These are phyloP conservation scores for Hirtodrosophila alboralis DNA, from an alignment of 2,888 invertebrate genomes.

Conservation along the genomic window DNA sequence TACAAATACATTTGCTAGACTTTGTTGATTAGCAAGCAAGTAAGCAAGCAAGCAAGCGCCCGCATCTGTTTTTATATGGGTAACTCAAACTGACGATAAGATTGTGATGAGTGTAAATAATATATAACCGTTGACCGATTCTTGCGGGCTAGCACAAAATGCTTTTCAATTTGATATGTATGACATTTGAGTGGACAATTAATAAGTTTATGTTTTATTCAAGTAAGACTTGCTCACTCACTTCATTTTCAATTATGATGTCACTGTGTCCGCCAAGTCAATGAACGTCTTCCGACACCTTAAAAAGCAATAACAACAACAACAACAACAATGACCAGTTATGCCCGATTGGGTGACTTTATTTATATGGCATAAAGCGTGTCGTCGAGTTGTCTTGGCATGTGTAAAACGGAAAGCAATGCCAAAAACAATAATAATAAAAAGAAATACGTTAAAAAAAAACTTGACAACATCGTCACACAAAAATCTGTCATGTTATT, in stretches of 20 bases:
- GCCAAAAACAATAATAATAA: conserved; percentile 37
- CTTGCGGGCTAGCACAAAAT: conserved; percentile 13
- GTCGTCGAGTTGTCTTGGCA: conserved; percentile 54
- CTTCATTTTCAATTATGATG: conserved; percentile 68
- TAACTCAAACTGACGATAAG: conserved; percentile 39
- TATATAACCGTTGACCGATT: conserved; percentile 19
- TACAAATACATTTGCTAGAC: conserved; percentile 24
- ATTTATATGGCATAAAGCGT: conserved; percentile 50
- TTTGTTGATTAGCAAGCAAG: conserved; percentile 51
- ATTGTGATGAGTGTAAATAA: conserved; percentile 32
- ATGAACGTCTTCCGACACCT: conserved; percentile 75
- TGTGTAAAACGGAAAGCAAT: conserved; percentile 50
- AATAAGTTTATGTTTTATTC: conserved; percentile 21
- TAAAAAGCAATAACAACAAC: conserved; percentile 42
- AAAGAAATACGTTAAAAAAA: conserved; percentile 4
- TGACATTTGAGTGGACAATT: conserved; percentile 37
- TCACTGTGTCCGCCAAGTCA: conserved; percentile 62
- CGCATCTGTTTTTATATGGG: conserved; percentile 25
- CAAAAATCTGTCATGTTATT: conserved; percentile 49
- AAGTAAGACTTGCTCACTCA: conserved; percentile 21
- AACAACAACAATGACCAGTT: conserved; percentile 50
- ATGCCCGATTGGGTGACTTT: conserved; percentile 41
- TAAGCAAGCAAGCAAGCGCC: no score
- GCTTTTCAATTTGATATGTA: conserved; percentile 18
- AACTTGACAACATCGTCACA: conserved; percentile 18